phyloP scores from a whole-genome alignment of 1,140 invertebrate species.

The Atta colombica region DNA sequence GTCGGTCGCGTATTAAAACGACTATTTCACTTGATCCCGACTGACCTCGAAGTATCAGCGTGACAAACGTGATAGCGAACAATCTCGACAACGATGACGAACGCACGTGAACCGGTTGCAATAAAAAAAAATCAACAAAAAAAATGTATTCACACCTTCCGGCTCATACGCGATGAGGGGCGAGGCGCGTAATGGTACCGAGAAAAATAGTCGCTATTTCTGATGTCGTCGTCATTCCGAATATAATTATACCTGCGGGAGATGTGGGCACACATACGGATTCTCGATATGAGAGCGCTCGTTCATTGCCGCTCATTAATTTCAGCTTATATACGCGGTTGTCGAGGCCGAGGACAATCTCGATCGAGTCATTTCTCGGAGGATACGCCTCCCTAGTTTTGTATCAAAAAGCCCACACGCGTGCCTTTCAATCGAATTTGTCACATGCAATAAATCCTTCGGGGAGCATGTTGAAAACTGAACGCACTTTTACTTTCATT shows the following conservation, averaged over 20 bases:
- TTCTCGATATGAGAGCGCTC: conserved; percentile 40
- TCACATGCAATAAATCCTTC: not conserved
- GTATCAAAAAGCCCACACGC: not conserved
- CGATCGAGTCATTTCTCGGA: not conserved
- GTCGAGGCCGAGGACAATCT: conserved; percentile 1
- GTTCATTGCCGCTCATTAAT: conserved; percentile 53
- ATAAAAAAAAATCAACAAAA: not conserved
- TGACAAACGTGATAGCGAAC: conserved; percentile 3
- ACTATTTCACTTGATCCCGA: conserved; percentile 11
- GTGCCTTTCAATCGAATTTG: not conserved
- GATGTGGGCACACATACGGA: conserved; percentile 23
- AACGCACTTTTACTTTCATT: not conserved
- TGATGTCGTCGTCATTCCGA: conserved; percentile 52
- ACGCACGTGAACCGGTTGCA: not conserved
- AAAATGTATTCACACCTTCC: conserved; percentile 7
- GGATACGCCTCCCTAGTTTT: not conserved
- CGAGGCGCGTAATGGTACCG: conserved; percentile 30
- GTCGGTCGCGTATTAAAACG: conserved; percentile 46
- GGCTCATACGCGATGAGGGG: not conserved
- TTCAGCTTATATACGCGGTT: conserved; percentile 24
- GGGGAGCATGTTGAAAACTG: not conserved
- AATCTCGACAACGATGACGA: not conserved
- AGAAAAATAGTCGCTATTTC: conserved; percentile 60
- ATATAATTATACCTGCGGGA: conserved; percentile 58
- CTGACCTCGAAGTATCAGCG: conserved; percentile 17